These are phyloP conservation scores for Megaptera novaeangliae DNA, from an alignment of 2,113 vertebrate genomes.

Conservation along the genomic window DNA sequence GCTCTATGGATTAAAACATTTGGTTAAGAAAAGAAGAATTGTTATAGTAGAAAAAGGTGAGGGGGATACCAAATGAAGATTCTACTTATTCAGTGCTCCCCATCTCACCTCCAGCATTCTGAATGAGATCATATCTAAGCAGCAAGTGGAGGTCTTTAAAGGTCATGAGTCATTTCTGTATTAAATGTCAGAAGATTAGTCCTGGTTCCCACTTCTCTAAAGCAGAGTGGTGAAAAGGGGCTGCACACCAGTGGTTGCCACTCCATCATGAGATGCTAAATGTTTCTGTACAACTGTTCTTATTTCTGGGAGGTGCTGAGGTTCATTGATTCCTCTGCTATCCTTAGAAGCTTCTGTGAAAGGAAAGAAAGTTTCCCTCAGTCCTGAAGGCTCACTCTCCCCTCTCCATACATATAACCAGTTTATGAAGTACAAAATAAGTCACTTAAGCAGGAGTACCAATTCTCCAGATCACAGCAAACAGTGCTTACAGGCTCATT, in stretches of 20 bases:
- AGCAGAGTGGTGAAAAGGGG: neutral
- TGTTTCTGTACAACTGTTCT: neutral
- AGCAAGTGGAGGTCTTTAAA: neutral
- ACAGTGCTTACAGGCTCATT: neutral
- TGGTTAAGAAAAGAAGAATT: neutral
- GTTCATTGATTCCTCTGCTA: neutral
- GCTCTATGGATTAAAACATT: neutral
- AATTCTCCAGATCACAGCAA: neutral
- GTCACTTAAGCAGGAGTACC: neutral
- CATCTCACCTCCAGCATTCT: neutral
- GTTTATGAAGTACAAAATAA: constrained; percentile 9
- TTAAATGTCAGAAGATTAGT: neutral
- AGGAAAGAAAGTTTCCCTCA: constrained; percentile 19
- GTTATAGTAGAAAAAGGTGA: neutral
- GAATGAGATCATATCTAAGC: neutral
- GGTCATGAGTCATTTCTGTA: neutral
- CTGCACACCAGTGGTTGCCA: neutral
- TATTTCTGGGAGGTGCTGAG: constrained; percentile 15
- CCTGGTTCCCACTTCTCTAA: constrained; percentile 12
- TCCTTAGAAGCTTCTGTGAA: constrained; percentile 14
- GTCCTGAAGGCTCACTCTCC: neutral
- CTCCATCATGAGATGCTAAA: neutral
- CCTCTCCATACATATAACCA: neutral
- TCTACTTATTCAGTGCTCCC: neutral
- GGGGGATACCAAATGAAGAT: neutral